Evolutionary conservation across 2,888 invertebrate genomes (phyloP), one percentile per base, ranked within the genome.

Genomic region (Villa cingulata): DNA sequence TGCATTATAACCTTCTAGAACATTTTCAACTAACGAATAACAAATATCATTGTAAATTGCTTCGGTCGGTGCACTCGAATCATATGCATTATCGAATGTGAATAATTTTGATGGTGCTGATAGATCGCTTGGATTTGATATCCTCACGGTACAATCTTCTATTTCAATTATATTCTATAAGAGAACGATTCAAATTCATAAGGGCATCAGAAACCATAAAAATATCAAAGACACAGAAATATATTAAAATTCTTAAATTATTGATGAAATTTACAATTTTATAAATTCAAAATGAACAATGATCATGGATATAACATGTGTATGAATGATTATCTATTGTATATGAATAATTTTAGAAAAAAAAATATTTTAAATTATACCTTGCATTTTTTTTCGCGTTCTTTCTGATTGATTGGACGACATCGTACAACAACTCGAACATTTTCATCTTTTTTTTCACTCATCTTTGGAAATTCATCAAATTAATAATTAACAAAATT

Each of bases 1-100:
- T 17, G 87, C 86, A 71, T 91, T 92, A 72, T 91, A 91, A 1
- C 91, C 91, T 61, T 91, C 90, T 47, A 90, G 74, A 1, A 89
- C 87, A 51, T 87, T 87, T 63, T 89, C 87, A 36, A 88, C 82
- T 32, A 89, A 66, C 2, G 86, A 80, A 62, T 83, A 88, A 50
- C 83, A 83, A 51, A 89, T 87, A 59, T 91, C 88, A 62, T 86
- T 86, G 74, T 91, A 91, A 36, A 91, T 81, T 39, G 75, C 75
- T 64, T 90, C 90, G 1, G 90, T 90, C n/a, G 78, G 79, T 1
- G 86, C 80, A 48, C 82, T 77, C 40, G 75, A 74, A 56, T 77
- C 81, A 64, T 90, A 92, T 2, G 84, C 81, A 29, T 86, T 88
- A 66, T 92, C 91, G 70, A 88, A 91, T 18, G 82, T 81, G 66